Evolutionary conservation across 2,797 vertebrate species (phyloP).

Genomic region (Rhadinocentrus ornatus): DNA sequence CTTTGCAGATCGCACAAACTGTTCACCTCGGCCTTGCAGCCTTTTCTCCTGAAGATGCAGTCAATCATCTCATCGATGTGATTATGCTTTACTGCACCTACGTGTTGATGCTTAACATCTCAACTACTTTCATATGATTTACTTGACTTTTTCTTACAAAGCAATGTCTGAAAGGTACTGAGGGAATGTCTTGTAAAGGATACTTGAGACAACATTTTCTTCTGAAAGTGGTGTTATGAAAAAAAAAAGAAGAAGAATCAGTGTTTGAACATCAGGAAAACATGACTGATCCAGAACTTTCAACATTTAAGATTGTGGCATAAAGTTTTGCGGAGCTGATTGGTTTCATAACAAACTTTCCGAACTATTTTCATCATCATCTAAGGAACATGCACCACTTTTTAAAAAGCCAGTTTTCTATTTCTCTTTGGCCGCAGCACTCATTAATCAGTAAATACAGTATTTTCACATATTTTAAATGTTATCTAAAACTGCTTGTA

Average conservation of each 20-base stretch:
- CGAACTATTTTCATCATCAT: background rate
- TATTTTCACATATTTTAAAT: no score
- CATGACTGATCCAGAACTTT: background rate
- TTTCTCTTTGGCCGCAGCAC: no score
- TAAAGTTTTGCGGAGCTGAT: background rate
- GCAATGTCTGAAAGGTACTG: no score
- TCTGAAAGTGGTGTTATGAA: background rate
- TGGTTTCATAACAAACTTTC: background rate
- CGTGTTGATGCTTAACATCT: background rate
- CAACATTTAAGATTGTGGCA: background rate
- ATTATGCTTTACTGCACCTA: constrained; percentile 5
- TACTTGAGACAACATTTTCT: background rate
- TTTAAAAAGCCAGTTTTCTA: background rate
- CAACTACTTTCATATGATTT: background rate
- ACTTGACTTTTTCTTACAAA: background rate
- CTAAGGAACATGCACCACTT: background rate
- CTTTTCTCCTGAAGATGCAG: constrained; percentile 3
- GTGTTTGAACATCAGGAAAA: background rate
- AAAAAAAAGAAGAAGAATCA: background rate
- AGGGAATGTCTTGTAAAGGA: no score
- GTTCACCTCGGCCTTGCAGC: constrained; percentile 5
- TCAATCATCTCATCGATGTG: constrained; percentile 1
- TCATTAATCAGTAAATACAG: no score
- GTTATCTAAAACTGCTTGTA: no score
- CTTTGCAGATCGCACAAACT: constrained; percentile 6